Evolutionary conservation across 2,113 vertebrate genomes (phyloP).

Genomic region (western clawed frog (Xenopus tropicalis)): DNA sequence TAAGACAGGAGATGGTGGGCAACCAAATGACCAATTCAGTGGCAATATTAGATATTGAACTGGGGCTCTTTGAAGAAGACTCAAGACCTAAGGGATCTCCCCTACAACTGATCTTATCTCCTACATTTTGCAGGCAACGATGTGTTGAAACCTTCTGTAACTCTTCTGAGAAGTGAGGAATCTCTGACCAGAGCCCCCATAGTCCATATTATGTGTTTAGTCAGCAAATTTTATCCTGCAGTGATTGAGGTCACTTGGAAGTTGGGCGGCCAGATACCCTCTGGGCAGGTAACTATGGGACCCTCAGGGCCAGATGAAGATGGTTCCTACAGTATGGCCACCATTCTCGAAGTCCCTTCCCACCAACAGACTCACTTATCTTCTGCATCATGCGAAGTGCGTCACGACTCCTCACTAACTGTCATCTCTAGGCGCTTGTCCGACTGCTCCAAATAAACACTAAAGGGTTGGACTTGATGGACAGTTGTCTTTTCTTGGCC

Average conservation of each 20-base stretch:
- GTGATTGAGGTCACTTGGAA: slow-evolving; percentile 32
- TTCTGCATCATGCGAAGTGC: slow-evolving; percentile 24
- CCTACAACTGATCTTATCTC: no score
- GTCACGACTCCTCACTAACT: slow-evolving; percentile 24
- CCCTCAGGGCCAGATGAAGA: background rate
- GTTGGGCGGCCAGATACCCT: background rate
- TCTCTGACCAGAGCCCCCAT: background rate
- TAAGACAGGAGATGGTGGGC: no score
- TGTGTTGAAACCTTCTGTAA: slow-evolving; percentile 11
- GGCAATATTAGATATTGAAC: no score
- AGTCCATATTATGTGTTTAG: background rate
- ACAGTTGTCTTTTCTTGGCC: no score
- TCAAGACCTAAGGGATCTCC: no score
- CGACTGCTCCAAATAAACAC: slow-evolving; percentile 1
- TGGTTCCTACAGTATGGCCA: slow-evolving; percentile 3
- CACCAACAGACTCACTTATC: background rate
- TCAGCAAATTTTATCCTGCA: slow-evolving; percentile 18
- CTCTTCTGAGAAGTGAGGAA: background rate
- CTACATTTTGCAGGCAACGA: slow-evolving; percentile 7
- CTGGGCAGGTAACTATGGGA: background rate
- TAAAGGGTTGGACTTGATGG: no score
- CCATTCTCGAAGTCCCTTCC: background rate
- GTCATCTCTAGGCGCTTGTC: background rate
- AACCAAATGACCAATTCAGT: no score
- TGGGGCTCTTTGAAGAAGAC: no score